Base-by-base conservation (phyloP, 2,113 vertebrate species). In the Ia io region DNA sequence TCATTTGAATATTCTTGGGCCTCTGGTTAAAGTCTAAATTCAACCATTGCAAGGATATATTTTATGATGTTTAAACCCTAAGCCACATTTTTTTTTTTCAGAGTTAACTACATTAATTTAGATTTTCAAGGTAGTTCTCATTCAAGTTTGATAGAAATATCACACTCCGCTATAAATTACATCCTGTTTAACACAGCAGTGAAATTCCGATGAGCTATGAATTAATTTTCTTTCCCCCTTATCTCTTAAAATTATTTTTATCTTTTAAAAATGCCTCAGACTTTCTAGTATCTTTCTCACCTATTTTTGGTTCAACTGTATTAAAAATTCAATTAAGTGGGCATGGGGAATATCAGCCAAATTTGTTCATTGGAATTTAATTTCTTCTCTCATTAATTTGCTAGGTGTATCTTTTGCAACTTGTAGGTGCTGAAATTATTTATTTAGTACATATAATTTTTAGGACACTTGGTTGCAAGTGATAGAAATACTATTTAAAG, bases 1-100 rank as follows among this genome's bases (percentile, higher is more conserved):
- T 49, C 71, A 80, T 65, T 25, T 8, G 9, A 77, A 65, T 53
- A 87, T 63, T 63, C 74, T 83, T 84, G 25, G 28, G 40, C 73
- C 79, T 89, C 25, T 51, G 78, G 76, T 87, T 87, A 44, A 85
- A 93, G 83, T 88, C 89, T 42, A 94, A 86, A 93, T 61, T 69
- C 30, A 88, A 7, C 69, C 37, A 30, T 67, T 49, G 80, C 12
- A 37, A 84, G 28, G 25, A 61, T 78, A 47, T 65, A 18, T 49
- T 74, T 92, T 91, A 74, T 74, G 5, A 88, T 65, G 35, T 61
- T 93, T 93, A 53, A 32, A 32, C 11, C 6, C 40, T 53, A 14
- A 80, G 22, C 8, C 4, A 1, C 47, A 74, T 42, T 35, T 49
- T 35, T 47, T 35, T 47, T n/a, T 56, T 6, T 67, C 56, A 23